These are phyloP conservation scores for Micropoecilia bifurca DNA, from an alignment of 2,797 vertebrate species.

Conservation along the genomic window DNA sequence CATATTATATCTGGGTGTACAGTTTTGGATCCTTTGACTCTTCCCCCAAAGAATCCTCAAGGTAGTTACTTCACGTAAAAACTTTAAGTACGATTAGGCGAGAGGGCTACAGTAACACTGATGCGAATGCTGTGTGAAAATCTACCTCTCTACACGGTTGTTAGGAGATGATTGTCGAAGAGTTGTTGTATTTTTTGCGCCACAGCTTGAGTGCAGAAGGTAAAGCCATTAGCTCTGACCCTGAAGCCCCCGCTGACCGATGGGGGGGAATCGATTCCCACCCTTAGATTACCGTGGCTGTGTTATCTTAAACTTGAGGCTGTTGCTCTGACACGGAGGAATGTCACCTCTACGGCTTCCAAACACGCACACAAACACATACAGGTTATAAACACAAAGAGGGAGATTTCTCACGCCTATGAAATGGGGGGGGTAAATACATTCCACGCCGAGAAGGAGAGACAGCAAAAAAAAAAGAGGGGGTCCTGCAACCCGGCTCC, in stretches of 20 bases:
- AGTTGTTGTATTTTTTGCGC: conserved; percentile 68
- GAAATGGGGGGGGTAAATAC: conserved; percentile 60
- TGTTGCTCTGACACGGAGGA: conserved; percentile 76
- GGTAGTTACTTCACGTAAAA: conserved; percentile 9
- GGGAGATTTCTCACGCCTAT: conserved; percentile 73
- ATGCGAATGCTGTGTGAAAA: conserved; percentile 2
- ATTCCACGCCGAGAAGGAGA: conserved; percentile 57
- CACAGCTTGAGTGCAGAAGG: conserved; percentile 67
- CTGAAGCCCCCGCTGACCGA: conserved; percentile 66
- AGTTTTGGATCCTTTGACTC: neutral
- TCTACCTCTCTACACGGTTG: conserved; percentile 26
- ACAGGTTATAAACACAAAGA: conserved; percentile 61
- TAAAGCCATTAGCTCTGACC: conserved; percentile 82
- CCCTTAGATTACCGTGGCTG: conserved; percentile 78
- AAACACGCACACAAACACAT: conserved; percentile 59
- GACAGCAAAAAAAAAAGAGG: conserved; percentile 13
- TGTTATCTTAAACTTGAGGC: conserved; percentile 85
- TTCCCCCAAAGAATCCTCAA: conserved; percentile 1
- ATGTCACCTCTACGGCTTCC: conserved; percentile 76
- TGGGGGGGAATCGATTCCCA: conserved; percentile 80
- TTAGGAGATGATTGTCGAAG: conserved; percentile 38
- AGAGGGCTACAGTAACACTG: conserved; percentile 1
- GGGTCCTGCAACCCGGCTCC: conserved; percentile 47
- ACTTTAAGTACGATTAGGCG: neutral
- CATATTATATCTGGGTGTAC: neutral